These are phyloP conservation scores for Harmothoe impar DNA, from an alignment of 2,888 invertebrate species.

Conservation along the genomic window DNA sequence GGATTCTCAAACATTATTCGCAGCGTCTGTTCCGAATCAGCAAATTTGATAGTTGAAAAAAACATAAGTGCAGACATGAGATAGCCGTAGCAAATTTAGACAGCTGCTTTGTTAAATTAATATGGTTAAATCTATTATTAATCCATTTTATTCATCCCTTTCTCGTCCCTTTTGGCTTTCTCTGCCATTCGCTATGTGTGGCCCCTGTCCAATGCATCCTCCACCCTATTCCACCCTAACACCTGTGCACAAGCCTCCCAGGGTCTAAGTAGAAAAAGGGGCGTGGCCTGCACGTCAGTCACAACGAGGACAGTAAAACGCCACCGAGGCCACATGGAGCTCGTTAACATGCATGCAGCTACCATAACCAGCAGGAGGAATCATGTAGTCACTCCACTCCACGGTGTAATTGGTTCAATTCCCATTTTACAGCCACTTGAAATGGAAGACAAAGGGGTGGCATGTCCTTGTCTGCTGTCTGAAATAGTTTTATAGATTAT, in stretches of 20 bases:
- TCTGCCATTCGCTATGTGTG: not conserved
- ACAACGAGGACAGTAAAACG: not conserved
- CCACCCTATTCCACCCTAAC: not conserved
- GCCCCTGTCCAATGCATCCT: not conserved
- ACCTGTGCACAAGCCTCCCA: not conserved
- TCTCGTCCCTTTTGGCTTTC: no score
- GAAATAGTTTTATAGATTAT: no score
- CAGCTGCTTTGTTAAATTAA: no score
- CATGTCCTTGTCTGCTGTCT: not conserved
- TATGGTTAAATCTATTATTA: no score
- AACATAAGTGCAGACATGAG: no score
- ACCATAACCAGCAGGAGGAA: not conserved
- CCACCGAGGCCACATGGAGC: not conserved
- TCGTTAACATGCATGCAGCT: not conserved
- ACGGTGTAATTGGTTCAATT: not conserved
- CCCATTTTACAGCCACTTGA: not conserved
- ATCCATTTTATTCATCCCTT: no score
- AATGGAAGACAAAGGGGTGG: not conserved
- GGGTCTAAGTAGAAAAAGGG: not conserved
- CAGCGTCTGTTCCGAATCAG: no score
- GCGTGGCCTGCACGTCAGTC: slow-evolving; percentile 3
- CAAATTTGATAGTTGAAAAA: no score
- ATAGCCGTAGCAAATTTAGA: no score
- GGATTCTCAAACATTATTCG: no score
- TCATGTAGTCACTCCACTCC: not conserved